Base-by-base conservation (phyloP, 2,888 invertebrate species). In the Argyra leucocephala region DNA sequence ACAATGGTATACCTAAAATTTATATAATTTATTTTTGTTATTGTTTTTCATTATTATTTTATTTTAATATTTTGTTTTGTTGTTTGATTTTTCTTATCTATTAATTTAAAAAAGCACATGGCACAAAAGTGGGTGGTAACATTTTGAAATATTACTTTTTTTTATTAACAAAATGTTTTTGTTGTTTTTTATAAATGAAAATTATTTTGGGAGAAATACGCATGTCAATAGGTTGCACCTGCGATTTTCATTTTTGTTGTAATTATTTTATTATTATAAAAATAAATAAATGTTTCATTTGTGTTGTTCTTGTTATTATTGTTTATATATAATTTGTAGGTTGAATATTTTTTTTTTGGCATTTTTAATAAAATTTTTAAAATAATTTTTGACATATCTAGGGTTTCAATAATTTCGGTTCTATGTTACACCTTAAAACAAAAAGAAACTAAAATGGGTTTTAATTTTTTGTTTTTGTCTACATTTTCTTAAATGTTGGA, bases 61-160 rank as follows among this genome's bases (percentile, higher is more conserved):
- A 5, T 48, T 48, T 48, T 48, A 18, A 37, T 37, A 9, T 37
- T 48, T 3, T 18, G 48, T 48, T 48, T 48, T 48, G 1, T 48
- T 18, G 12, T n/a, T 48, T 10, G 31, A 5, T 31, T 31, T 31
- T 10, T 10, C 31, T 5, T 31, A 10, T 58, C n/a, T n/a, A n/a
- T n/a, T n/a, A 7, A 57, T 23, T 59, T 59, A 15, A 18, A 57
- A 59, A 59, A 59, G 65, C 65, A 65, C 65, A 65, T 65, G 63
- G 48, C 48, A 18, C 26, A 60, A 63, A 63, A 60, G 62, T 59
- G 65, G 65, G 62, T 60, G 65, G 24, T 22, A 63, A 23, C 23
- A 26, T 57, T 62, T n/a, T 22, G 23, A 5, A 59, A 59, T 18
- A 2, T 22, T 59, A 22, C 10, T 22, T 23, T 24, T 59, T 24